These are phyloP conservation scores for Trichogramma pretiosum DNA, from an alignment of 1,140 invertebrate genomes.

Conservation along the genomic window DNA sequence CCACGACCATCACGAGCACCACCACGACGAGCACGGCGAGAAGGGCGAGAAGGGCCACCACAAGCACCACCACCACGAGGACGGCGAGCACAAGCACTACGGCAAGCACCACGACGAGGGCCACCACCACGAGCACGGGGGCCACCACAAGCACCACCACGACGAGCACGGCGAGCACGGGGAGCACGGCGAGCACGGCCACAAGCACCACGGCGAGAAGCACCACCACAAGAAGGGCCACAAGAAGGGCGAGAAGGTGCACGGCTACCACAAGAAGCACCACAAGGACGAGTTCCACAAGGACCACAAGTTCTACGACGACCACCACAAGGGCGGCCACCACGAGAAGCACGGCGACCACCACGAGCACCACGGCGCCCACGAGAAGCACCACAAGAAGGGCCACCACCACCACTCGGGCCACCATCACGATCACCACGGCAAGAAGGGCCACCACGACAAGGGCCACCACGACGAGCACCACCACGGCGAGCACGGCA, in stretches of 20 bases:
- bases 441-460: conserved; percentile 6
- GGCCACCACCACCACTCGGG: conserved; percentile 5
- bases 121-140: conserved; percentile 24
- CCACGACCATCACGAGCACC: conserved; percentile 21
- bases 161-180: conserved; percentile 26
- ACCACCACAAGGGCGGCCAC: conserved; percentile 11
- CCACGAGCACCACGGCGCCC: conserved; percentile 6
- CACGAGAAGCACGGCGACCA: conserved; percentile 14
- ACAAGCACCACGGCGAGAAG: conserved; percentile 25
- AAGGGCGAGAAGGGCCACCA: conserved; percentile 26
- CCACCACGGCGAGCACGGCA: conserved; percentile 11
- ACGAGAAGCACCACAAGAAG: conserved; percentile 12
- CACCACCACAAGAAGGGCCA: conserved; percentile 26
- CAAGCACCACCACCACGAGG: conserved; percentile 24
- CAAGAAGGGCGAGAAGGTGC: conserved; percentile 27
- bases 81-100: conserved; percentile 19
- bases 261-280: conserved; percentile 20
- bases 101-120: conserved; percentile 23
- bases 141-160: conserved; percentile 29
- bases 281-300: conserved; percentile 12
- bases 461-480: conserved; percentile 13
- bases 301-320: conserved; percentile 15
- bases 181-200: conserved; percentile 23
- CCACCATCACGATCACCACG: conserved; percentile 12
- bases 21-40: conserved; percentile 24